A percentile compares a stretch with the other conserved stretches of the same genome.
phyloP scores from a whole-genome alignment of 2,797 vertebrate species.

The Phoeniculus purpureus region DNA sequence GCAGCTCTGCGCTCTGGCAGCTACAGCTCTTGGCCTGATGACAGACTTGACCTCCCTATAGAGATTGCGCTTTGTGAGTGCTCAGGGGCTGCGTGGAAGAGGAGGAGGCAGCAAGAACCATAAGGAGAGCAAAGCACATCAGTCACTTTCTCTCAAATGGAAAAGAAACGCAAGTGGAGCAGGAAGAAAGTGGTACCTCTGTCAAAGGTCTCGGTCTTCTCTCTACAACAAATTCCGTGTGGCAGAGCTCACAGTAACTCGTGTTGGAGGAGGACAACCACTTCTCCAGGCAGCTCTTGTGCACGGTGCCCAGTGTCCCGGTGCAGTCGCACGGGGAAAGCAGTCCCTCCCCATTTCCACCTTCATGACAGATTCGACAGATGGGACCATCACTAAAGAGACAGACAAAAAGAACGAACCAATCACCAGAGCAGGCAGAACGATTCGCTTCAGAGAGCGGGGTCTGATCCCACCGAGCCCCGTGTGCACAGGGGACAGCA shows the following conservation, averaged over 20 bases:
- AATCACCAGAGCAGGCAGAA: not conserved
- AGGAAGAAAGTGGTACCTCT: conserved; percentile 82
- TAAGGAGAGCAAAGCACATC: not conserved
- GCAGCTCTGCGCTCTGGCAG: not conserved
- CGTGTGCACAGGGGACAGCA: accelerated
- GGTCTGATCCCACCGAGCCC: not conserved
- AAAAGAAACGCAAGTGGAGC: conserved; percentile 9
- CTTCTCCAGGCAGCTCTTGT: conserved; percentile 95
- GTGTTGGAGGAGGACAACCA: conserved; percentile 98
- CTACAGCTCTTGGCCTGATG: not conserved
- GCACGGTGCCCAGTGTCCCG: conserved; percentile 91
- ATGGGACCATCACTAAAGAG: conserved; percentile 90
- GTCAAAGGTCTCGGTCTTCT: conserved; percentile 89
- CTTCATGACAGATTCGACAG: conserved; percentile 97
- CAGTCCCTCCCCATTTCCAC: conserved; percentile 85
- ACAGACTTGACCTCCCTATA: not conserved
- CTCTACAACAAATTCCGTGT: conserved; percentile 93
- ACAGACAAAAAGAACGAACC: conserved; percentile 23
- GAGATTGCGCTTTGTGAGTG: not conserved
- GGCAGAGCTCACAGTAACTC: conserved; percentile 97
- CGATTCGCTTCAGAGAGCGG: accelerated
- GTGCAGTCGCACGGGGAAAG: conserved; percentile 94
- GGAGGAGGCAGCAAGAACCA: not conserved
- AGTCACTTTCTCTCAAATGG: not conserved
- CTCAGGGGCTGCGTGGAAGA: not conserved